Evolutionary conservation across 2,113 vertebrate species (phyloP).

Genomic region (Pterocles gutturalis): DNA sequence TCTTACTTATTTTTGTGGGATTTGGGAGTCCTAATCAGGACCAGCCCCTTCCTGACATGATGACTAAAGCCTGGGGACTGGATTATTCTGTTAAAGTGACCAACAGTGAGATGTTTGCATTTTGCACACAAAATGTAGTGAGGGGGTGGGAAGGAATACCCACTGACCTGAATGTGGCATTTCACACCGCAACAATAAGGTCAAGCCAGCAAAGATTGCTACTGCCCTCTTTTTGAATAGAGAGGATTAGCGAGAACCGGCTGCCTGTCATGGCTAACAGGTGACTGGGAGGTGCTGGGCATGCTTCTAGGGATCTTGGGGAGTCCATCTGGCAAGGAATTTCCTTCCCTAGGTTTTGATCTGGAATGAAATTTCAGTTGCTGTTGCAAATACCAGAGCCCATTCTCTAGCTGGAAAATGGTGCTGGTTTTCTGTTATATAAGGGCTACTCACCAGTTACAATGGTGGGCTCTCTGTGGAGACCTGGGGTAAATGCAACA

Average conservation of each 20-base stretch:
- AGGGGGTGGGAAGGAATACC: neutral
- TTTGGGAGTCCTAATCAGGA: neutral
- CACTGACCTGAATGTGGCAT: neutral
- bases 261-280: neutral
- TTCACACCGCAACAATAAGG: neutral
- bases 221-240: constrained; percentile 42
- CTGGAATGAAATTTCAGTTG: neutral
- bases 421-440: neutral
- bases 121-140: neutral
- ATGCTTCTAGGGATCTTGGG: too few species aligned
- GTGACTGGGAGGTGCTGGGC: neutral
- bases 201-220: constrained; percentile 30
- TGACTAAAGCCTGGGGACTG: neutral
- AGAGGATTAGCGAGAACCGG: neutral
- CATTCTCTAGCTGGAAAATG: neutral
- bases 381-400: neutral
- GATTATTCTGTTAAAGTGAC: neutral
- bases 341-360: neutral
- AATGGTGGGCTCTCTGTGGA: neutral
- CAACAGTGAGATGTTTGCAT: neutral
- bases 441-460: neutral
- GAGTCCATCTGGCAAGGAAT: neutral
- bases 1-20: neutral
- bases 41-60: neutral
- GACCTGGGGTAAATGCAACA: neutral